A percentile compares a stretch with the other conserved stretches of the same genome.
Evolutionary conservation across 2,888 invertebrate genomes (phyloP).

Genomic region (Pasiphila rectangulata): DNA sequence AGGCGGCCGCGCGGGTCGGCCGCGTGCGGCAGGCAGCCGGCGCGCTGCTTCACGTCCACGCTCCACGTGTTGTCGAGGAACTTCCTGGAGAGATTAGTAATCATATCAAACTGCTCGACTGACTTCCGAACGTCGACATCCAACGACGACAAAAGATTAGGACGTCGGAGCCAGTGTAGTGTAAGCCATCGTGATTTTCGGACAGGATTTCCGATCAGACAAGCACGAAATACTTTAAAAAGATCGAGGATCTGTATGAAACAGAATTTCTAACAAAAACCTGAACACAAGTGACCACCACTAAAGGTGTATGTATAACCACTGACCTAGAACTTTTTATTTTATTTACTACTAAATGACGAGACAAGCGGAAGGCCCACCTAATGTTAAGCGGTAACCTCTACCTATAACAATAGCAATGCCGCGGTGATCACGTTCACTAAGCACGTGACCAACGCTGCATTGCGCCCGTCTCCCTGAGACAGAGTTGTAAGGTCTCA

Average conservation of each 20-base stretch:
- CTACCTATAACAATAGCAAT: too few relatives aligned
- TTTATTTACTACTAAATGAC: too few relatives aligned
- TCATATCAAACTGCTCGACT: too few relatives aligned
- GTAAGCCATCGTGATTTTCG: slow-evolving; percentile 16
- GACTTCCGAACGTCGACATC: too few relatives aligned
- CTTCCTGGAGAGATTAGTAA: slow-evolving; percentile 71
- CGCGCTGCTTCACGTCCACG: slow-evolving; percentile 92
- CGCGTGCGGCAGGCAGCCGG: slow-evolving; percentile 92
- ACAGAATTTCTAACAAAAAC: slow-evolving; percentile 21
- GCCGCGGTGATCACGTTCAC: too few relatives aligned
- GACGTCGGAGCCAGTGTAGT: slow-evolving; percentile 1
- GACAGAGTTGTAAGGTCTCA: too few relatives aligned
- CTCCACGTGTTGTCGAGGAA: slow-evolving; percentile 85
- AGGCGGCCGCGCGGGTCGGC: slow-evolving; percentile 92
- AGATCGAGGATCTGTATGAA: slow-evolving; percentile 24
- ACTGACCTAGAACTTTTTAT: too few relatives aligned
- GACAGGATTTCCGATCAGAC: slow-evolving; percentile 18
- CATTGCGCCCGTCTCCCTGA: too few relatives aligned
- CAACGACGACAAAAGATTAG: too few relatives aligned
- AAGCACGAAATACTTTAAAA: slow-evolving; percentile 16
- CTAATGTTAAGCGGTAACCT: too few relatives aligned
- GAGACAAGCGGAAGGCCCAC: too few relatives aligned
- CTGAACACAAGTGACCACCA: slow-evolving; percentile 24
- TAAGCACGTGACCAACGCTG: too few relatives aligned
- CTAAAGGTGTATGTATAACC: slow-evolving; percentile 17